Evolutionary conservation across 2,113 vertebrate species (phyloP).

Genomic region (Myotis yumanensis): DNA sequence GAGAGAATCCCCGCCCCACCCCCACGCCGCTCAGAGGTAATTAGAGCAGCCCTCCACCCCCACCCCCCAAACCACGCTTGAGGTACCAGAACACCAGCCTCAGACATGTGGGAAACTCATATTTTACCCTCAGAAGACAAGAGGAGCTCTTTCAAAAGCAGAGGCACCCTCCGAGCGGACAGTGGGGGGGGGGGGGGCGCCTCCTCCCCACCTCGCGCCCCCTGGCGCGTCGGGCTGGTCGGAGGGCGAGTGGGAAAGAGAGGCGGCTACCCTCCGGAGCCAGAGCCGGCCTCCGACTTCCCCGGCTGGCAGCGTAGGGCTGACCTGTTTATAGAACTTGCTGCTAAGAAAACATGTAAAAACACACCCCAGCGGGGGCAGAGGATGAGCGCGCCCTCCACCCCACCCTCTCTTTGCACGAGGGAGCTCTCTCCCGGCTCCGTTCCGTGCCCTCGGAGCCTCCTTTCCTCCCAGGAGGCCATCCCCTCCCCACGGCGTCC

Average conservation of each 20-base stretch:
- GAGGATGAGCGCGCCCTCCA: neutral
- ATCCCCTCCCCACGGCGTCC: neutral
- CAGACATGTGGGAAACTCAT: constrained; percentile 23
- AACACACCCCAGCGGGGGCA: constrained; percentile 49
- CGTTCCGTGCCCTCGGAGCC: accelerated
- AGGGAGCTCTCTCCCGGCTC: accelerated
- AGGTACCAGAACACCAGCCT: constrained; percentile 16
- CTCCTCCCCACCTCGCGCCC: neutral
- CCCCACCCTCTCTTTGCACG: neutral
- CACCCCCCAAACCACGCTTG: constrained; percentile 38
- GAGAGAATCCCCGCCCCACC: constrained; percentile 46
- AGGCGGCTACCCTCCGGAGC: neutral
- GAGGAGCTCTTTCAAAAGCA: constrained; percentile 34
- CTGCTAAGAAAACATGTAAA: constrained; percentile 64
- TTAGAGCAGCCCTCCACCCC: constrained; percentile 43
- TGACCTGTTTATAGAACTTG: constrained; percentile 56
- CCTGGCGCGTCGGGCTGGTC: neutral
- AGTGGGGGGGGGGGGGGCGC: neutral
- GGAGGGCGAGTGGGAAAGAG: no score
- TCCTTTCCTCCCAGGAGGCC: neutral
- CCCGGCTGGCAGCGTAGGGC: constrained; percentile 36
- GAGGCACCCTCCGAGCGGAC: neutral
- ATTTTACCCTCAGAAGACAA: constrained; percentile 57
- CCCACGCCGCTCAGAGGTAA: constrained; percentile 68
- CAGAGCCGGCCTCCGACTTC: neutral